Base-by-base conservation (phyloP, 2,113 vertebrate species). In the Podarcis raffonei region DNA sequence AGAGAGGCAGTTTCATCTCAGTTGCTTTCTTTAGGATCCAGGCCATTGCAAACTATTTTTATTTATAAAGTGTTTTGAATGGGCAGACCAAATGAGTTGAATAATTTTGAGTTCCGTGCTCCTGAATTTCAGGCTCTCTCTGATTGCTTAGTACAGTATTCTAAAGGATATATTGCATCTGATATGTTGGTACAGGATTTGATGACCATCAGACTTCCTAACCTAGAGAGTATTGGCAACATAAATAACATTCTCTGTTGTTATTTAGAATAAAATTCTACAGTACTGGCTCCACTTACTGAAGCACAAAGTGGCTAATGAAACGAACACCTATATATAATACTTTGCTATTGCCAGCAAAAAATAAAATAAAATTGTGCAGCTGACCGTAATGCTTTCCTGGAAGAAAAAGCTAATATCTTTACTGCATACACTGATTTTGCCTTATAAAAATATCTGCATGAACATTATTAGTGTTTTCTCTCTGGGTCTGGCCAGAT, bases 391-490 rank as follows among this genome's bases (percentile, higher is more conserved):
- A 48, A 42, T 88, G 35, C 30, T n/a, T 57, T 74, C n/a, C 42
- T 8, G 1, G 15, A n/a, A 30, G 37, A 32, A 66, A 66, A 48
- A 83, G 1, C 27, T 65, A 68, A 53, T 15, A 66, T 83, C 22
- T n/a, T 87, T 59, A 66, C 68, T 35, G 32, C n/a, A 83, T 76
- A 82, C 72, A 39, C 13, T 68, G 30, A 65, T 77, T 76, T 83
- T 88, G 27, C 20, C 11, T 77, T 68, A 42, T 77, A 80, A 80
- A 69, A 32, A 83, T 68, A 83, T 32, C 53, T 65, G 27, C 30
- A 53, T 77, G 74, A 83, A 32, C 69, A 82, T 76, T 76, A 83
- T 5, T 76, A 79, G 76, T 66, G 23, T 82, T 83, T 76, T 76
- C 71, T 66, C 15, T 88, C 20, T 53, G 27, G 20, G 37, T 65